Evolutionary conservation across 1,140 invertebrate species (phyloP).

Genomic region (Papilio glaucus): DNA sequence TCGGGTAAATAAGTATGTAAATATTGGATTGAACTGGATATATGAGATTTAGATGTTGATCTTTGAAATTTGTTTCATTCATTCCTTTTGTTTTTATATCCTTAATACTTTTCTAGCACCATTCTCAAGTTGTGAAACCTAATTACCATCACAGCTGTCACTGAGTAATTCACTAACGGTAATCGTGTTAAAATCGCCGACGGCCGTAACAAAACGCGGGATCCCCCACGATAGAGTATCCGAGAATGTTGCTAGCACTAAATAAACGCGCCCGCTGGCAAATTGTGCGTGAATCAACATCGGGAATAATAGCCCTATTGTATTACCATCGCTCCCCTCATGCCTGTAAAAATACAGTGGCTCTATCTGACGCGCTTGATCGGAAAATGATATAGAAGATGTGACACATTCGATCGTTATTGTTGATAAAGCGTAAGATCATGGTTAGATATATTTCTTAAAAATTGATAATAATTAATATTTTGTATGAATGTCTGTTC

Average conservation of each 20-base stretch:
- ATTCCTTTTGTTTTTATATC: background rate
- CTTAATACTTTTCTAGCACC: background rate
- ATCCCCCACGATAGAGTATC: constrained; percentile 41
- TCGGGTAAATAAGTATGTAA: too few species aligned
- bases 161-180: constrained; percentile 31
- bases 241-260: constrained; percentile 63
- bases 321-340: constrained; percentile 57
- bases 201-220: constrained; percentile 39
- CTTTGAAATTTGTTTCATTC: too few species aligned
- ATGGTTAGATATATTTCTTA: constrained; percentile 23
- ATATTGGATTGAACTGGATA: too few species aligned
- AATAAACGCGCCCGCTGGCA: constrained; percentile 63
- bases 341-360: constrained; percentile 49
- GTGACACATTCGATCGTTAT: constrained; percentile 4
- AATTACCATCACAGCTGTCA: constrained; percentile 29
- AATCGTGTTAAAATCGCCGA: constrained; percentile 64
- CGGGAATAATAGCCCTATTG: constrained; percentile 76
- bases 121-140: background rate
- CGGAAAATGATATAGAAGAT: constrained; percentile 47
- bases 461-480: too few species aligned
- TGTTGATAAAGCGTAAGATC: background rate
- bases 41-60: too few species aligned
- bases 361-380: constrained; percentile 52
- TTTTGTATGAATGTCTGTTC: too few species aligned
- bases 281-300: constrained; percentile 81